Evolutionary conservation across 1,140 invertebrate genomes (phyloP).

Genomic region (Anthonomus grandis): DNA sequence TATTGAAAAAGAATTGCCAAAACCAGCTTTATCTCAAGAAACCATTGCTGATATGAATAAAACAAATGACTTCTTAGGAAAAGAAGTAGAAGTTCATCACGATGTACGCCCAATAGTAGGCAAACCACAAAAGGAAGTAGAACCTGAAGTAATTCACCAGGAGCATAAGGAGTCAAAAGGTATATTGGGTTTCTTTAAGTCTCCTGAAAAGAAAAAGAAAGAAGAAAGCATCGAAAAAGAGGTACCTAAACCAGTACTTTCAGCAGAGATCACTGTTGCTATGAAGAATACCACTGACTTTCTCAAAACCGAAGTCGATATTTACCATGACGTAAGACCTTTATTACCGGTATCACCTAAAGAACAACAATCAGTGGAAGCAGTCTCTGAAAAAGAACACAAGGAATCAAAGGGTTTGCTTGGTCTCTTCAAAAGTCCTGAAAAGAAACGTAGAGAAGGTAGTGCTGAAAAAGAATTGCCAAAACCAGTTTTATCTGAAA

Average conservation of each 20-base stretch:
- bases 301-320: conserved; percentile 29
- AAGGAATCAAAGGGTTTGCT: conserved; percentile 24
- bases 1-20: conserved; percentile 4
- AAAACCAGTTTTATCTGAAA: conserved; percentile 22
- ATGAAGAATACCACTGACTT: conserved; percentile 30
- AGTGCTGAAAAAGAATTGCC: background rate
- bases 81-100: conserved; percentile 33
- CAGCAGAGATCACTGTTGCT: conserved; percentile 21
- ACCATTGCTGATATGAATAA: conserved; percentile 19
- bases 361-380: background rate
- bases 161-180: conserved; percentile 11
- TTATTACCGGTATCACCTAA: background rate
- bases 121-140: background rate
- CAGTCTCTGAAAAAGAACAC: conserved; percentile 1
- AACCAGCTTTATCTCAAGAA: conserved; percentile 23
- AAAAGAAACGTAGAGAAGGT: conserved; percentile 17
- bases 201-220: conserved; percentile 5
- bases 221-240: conserved; percentile 22
- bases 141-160: background rate
- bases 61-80: conserved; percentile 27
- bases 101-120: conserved; percentile 25
- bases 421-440: conserved; percentile 13
- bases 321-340: conserved; percentile 27
- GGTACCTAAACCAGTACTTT: conserved; percentile 8
- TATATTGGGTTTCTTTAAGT: background rate